Percentiles rank a stretch among this genome's conserved stretches.
Evolutionary conservation across 2,113 vertebrate species (phyloP).

Genomic region (Sakesphorus luctuosus): DNA sequence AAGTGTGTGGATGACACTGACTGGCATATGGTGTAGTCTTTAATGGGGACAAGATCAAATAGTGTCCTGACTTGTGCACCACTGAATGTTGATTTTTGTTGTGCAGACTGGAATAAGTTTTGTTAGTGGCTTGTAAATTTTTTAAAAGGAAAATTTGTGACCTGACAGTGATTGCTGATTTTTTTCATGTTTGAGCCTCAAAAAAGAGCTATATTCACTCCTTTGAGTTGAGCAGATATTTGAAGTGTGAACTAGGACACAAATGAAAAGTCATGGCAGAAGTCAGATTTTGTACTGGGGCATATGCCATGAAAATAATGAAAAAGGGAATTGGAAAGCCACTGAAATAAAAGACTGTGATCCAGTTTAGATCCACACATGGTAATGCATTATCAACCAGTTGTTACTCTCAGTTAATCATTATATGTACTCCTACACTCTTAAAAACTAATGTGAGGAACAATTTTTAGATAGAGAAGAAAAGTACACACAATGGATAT

Average conservation of each 20-base stretch:
- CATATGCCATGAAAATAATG: not conserved
- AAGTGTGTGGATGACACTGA: not conserved
- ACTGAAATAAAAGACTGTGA: constrained; percentile 43
- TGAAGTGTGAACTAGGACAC: not conserved
- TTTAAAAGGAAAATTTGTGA: not conserved
- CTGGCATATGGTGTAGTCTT: not conserved
- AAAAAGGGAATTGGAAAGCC: constrained; percentile 32
- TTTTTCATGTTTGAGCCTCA: not conserved
- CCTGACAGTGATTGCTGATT: not conserved
- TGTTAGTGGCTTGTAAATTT: not conserved
- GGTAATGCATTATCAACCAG: constrained; percentile 47
- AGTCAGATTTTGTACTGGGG: not conserved
- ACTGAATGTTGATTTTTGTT: not conserved
- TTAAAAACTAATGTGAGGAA: constrained; percentile 35
- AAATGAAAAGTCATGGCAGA: not conserved
- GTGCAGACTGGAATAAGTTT: not conserved
- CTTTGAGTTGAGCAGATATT: constrained; percentile 5
- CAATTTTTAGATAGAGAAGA: constrained; percentile 12
- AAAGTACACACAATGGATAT: constrained; percentile 30
- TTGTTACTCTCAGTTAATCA: constrained; percentile 44
- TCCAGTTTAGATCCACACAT: constrained; percentile 19
- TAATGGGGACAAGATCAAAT: not conserved
- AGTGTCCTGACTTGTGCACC: not conserved
- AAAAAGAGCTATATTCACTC: not conserved
- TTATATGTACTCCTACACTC: constrained; percentile 29